Evolutionary conservation across 2,888 invertebrate species (phyloP).

Genomic region (Eupithecia vulgata): DNA sequence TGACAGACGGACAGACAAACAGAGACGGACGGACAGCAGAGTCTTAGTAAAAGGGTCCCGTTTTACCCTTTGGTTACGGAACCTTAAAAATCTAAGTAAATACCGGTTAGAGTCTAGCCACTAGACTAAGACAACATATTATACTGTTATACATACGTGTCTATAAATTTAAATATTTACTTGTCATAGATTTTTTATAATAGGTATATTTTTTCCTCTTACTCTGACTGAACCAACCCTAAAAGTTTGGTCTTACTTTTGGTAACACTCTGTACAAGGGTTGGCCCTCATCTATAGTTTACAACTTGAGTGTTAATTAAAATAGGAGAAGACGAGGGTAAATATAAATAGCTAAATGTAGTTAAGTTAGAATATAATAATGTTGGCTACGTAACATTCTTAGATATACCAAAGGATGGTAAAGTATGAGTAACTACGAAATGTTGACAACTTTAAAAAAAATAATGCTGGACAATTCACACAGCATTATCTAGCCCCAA

Average conservation of each 20-base stretch:
- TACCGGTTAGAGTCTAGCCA: not conserved
- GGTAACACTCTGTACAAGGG: conserved; percentile 20
- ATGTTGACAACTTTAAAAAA: too few relatives aligned
- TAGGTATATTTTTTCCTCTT: too few relatives aligned
- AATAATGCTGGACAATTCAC: too few relatives aligned
- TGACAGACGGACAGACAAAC: too few relatives aligned
- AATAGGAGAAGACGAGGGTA: conserved; percentile 26
- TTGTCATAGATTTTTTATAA: too few relatives aligned
- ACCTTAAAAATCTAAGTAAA: not conserved
- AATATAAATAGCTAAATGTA: conserved; percentile 19
- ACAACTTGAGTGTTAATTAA: conserved; percentile 33
- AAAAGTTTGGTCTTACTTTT: not conserved
- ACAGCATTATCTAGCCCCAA: too few relatives aligned
- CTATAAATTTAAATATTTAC: too few relatives aligned
- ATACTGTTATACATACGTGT: not conserved
- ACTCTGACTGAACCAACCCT: not conserved
- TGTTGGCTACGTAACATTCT: not conserved
- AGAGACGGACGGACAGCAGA: too few relatives aligned
- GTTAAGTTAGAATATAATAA: conserved; percentile 16
- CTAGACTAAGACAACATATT: not conserved
- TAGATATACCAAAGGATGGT: not conserved
- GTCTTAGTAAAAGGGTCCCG: too few relatives aligned
- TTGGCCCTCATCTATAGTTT: conserved; percentile 27
- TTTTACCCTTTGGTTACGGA: too few relatives aligned
- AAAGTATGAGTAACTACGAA: too few relatives aligned